A percentile compares a stretch with the other conserved stretches of the same genome.
Conservation (phyloP, 1,140 invertebrate genomes). For the Goniozus legneri region DNA sequence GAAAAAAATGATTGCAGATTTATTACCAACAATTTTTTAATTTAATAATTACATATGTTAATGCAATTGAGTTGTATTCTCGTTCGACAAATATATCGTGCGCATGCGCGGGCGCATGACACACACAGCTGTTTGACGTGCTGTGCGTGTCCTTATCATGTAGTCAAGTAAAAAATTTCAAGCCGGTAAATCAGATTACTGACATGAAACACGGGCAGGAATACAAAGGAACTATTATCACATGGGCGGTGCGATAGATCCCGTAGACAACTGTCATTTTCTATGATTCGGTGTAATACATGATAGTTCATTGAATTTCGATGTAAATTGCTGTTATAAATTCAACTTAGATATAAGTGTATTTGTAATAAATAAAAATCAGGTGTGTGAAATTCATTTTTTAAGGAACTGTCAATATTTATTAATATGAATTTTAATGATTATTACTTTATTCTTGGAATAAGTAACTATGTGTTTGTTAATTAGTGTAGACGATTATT, state of each 20-base stretch:
- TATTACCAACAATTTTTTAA: too few species aligned
- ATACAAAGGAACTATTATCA: conserved; percentile 25
- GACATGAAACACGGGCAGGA: conserved; percentile 5
- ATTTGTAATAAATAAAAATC: conserved; percentile 23
- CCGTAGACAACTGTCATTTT: conserved; percentile 46
- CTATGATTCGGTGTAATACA: conserved; percentile 18
- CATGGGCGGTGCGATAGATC: conserved; percentile 30
- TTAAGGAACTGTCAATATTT: neutral
- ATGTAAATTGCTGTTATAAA: conserved; percentile 30
- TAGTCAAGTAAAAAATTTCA: too few species aligned
- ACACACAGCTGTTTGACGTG: too few species aligned
- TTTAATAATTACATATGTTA: too few species aligned
- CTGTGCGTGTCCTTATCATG: too few species aligned
- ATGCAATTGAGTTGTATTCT: too few species aligned
- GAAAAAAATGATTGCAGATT: too few species aligned
- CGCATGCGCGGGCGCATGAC: too few species aligned
- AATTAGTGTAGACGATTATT: too few species aligned
- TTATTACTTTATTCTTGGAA: conserved; percentile 1
- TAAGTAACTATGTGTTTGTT: conserved; percentile 1
- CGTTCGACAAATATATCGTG: too few species aligned
- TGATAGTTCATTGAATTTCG: conserved; percentile 32
- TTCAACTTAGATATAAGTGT: conserved; percentile 26
- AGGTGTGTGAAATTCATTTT: conserved; percentile 18
- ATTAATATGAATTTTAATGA: conserved; percentile 5
- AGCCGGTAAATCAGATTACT: conserved; percentile 10